Evolutionary conservation across 2,888 invertebrate genomes (phyloP), one percentile per base, ranked within the genome.

Genomic region (Cerceris rybyensis): DNA sequence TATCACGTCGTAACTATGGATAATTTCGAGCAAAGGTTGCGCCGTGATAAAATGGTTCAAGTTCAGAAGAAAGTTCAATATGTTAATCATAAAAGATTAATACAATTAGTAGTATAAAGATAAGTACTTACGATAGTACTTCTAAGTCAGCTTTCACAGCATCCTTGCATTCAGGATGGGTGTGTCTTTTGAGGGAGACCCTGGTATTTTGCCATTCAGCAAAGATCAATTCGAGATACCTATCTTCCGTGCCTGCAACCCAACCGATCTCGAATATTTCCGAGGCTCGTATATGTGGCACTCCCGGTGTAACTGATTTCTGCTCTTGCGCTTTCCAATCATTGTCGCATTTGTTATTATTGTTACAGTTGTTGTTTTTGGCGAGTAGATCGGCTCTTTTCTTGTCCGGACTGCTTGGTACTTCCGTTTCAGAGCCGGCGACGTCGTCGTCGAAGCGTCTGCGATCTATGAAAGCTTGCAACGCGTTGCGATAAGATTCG

Each of bases 121-220:
- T 54, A n/a, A 54, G 6, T 70, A 78, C 61, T 13, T 75, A 90
- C 90, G 81, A 84, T 43, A 91, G 85, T 61, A 91, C 78, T 78
- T 89, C 83, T 14, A 91, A 78, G 60, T 91, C 90, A 5, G 87
- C 88, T 79, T 81, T 88, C 7, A 91, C 78, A 11, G 89, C 88
- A 43, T 85, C 84, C 43, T 80, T 81, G 59, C 88, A 90, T 7
- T 89, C 86, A 5, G 87, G 84, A 73, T 89, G 89, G 0, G 87
- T 81, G 68, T 88, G 87, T 59, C 89, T 86, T 50, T 90, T 88
- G 5, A 91, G 61, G 0, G 89, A 84, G 16, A 90, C 86, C 69
- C 87, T 86, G 0, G 90, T 90, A 59, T 86, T 89, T 61, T 90
- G 88, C 90, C 90, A 91, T 59, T 91, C 90, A 7, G 90, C 90